Evolutionary conservation across 2,888 invertebrate species (phyloP).

Genomic region (Sclerodermus sp.): DNA sequence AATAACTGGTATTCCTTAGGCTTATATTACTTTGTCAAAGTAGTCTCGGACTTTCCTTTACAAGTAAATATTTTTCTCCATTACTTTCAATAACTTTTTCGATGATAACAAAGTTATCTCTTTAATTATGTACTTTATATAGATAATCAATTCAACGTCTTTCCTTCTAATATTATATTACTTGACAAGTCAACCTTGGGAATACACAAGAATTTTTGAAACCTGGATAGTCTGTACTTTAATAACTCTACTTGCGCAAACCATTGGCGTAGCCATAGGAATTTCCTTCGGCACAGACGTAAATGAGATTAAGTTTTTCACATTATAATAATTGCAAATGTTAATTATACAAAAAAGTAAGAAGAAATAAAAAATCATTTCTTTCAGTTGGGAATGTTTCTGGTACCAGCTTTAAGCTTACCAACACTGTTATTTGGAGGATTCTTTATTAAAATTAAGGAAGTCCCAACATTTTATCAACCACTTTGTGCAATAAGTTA

Average conservation of each 20-base stretch:
- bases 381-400: constrained; percentile 72
- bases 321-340: constrained; percentile 2
- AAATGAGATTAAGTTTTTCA: constrained; percentile 11
- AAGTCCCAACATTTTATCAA: constrained; percentile 70
- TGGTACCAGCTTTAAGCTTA: constrained; percentile 76
- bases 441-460: constrained; percentile 77
- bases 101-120: constrained; percentile 72
- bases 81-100: not conserved
- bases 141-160: constrained; percentile 73
- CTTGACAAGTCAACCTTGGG: constrained; percentile 76
- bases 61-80: constrained; percentile 60
- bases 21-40: constrained; percentile 74
- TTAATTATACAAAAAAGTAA: constrained; percentile 1
- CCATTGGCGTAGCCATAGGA: constrained; percentile 74
- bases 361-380: not conserved
- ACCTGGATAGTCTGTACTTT: constrained; percentile 70
- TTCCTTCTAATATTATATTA: constrained; percentile 76
- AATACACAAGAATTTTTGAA: constrained; percentile 64
- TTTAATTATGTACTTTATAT: constrained; percentile 63
- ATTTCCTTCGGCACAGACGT: constrained; percentile 72
- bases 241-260: constrained; percentile 74
- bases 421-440: constrained; percentile 84
- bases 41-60: constrained; percentile 73
- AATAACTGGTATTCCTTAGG: constrained; percentile 78
- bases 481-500: constrained; percentile 73